Conservation (phyloP, 1,140 invertebrate species). For the Chrysomallon squamiferum region DNA sequence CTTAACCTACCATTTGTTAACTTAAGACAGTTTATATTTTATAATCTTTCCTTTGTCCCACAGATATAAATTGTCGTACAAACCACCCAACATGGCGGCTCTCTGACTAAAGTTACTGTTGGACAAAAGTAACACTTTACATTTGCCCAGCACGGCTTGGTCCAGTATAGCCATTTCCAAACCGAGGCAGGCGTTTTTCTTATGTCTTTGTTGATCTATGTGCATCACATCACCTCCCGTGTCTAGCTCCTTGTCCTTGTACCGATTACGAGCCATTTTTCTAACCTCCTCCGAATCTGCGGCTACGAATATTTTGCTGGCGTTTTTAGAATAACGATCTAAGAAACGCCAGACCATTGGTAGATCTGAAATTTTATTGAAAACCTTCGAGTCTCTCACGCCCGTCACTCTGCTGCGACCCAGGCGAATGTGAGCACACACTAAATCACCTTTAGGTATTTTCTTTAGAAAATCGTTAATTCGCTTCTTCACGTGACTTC, state of each 20-base stretch:
- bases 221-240: slow-evolving; percentile 26
- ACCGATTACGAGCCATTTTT: slow-evolving; percentile 5
- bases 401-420: slow-evolving; percentile 26
- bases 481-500: neutral
- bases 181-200: slow-evolving; percentile 11
- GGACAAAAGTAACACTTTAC: slow-evolving; percentile 27
- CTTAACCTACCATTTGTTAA: too few species aligned
- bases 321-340: slow-evolving; percentile 3
- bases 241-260: slow-evolving; percentile 10
- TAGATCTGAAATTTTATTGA: slow-evolving; percentile 1
- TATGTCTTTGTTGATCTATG: slow-evolving; percentile 19
- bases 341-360: slow-evolving; percentile 22
- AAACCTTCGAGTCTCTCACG: slow-evolving; percentile 11
- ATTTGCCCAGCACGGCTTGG: slow-evolving; percentile 24
- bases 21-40: too few species aligned
- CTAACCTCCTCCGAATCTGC: slow-evolving; percentile 24
- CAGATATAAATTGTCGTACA: slow-evolving; percentile 7
- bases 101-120: slow-evolving; percentile 26
- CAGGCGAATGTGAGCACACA: slow-evolving; percentile 34
- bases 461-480: neutral
- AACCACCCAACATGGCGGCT: slow-evolving; percentile 1
- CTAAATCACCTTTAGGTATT: neutral
- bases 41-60: neutral
- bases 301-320: slow-evolving; percentile 28
- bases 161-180: slow-evolving; percentile 28